These are phyloP conservation scores for Caenorhabditis japonica DNA, from an alignment of 2,888 invertebrate genomes.

Conservation along the genomic window DNA sequence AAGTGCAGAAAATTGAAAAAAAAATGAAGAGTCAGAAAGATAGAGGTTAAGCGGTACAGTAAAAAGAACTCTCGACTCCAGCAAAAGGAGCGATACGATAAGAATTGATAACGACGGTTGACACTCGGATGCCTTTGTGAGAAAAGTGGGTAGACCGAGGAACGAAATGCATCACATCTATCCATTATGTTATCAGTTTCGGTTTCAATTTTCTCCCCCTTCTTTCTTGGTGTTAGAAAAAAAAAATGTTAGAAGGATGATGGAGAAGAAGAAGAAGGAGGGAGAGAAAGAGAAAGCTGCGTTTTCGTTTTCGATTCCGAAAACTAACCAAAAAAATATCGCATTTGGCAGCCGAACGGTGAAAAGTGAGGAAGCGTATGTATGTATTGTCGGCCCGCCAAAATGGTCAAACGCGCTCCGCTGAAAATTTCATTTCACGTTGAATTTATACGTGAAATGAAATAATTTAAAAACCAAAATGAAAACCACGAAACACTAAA, in stretches of 20 bases:
- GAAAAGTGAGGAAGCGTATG: too few relatives aligned
- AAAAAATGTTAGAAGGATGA: slow-evolving; percentile 14
- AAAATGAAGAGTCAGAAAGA: slow-evolving; percentile 8
- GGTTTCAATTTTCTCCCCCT: neutral
- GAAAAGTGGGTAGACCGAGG: slow-evolving; percentile 36
- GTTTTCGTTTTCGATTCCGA: too few relatives aligned
- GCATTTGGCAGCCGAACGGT: too few relatives aligned
- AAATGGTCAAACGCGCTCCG: too few relatives aligned
- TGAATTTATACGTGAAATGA: too few relatives aligned
- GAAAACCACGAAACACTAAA: too few relatives aligned
- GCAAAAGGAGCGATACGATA: slow-evolving; percentile 23
- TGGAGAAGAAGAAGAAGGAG: too few relatives aligned
- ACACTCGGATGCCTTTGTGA: slow-evolving; percentile 22
- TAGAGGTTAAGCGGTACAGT: slow-evolving; percentile 11
- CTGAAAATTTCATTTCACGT: too few relatives aligned
- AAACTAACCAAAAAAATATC: too few relatives aligned
- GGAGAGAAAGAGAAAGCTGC: too few relatives aligned
- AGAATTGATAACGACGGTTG: slow-evolving; percentile 24
- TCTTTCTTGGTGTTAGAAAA: slow-evolving; percentile 13
- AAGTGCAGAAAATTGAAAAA: slow-evolving; percentile 23
- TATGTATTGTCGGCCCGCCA: too few relatives aligned
- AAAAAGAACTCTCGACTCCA: slow-evolving; percentile 20
- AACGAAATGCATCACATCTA: slow-evolving; percentile 18
- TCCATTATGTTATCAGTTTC: slow-evolving; percentile 6
- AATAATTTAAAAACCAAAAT: too few relatives aligned